Percentiles rank a stretch among this genome's conserved stretches.
Evolutionary conservation across 2,888 invertebrate genomes (phyloP).

Genomic region (Synergus itoensis): DNA sequence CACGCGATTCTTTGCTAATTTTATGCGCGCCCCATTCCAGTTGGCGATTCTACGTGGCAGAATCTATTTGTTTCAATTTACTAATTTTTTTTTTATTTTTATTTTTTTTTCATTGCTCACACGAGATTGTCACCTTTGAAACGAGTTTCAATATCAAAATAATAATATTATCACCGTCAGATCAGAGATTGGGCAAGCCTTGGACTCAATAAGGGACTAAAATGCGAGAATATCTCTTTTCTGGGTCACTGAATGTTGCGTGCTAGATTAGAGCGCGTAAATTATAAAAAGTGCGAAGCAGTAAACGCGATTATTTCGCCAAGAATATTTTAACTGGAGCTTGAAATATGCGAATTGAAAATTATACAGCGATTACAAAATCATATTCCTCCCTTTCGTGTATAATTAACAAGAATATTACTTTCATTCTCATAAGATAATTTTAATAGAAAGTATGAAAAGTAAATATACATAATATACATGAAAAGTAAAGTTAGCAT

Average conservation of each 20-base stretch:
- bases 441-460: not conserved
- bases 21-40: not conserved
- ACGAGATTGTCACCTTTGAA: not conserved
- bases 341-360: not conserved
- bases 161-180: not conserved
- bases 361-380: not conserved
- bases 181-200: not conserved
- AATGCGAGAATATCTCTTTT: not conserved
- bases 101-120: not conserved
- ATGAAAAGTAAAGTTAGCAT: not conserved
- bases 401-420: not conserved
- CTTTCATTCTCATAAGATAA: not conserved
- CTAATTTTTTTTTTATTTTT: too few relatives aligned
- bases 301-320: not conserved
- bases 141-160: not conserved
- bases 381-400: not conserved
- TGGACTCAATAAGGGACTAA: not conserved
- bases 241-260: slow-evolving; percentile 1
- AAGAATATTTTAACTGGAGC: not conserved
- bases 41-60: not conserved
- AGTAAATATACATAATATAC: too few relatives aligned
- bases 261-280: not conserved
- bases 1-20: slow-evolving; percentile 8
- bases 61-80: too few relatives aligned
- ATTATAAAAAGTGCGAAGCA: not conserved